phyloP scores from a whole-genome alignment of 2,888 invertebrate genomes.

The Macrosiphum euphorbiae region DNA sequence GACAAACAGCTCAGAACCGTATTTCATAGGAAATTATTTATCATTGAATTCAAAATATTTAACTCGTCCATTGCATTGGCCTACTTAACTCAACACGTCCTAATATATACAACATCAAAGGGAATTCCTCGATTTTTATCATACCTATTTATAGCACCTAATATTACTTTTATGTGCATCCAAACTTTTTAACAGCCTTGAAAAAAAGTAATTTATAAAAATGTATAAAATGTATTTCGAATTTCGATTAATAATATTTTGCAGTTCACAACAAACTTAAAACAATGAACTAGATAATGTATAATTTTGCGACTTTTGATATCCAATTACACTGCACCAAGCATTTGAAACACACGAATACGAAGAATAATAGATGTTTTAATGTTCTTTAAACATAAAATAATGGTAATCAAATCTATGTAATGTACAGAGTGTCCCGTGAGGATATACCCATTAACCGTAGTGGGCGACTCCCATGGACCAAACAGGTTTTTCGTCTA shows the following conservation, averaged over 20 bases:
- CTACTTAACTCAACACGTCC: background rate
- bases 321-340: background rate
- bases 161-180: background rate
- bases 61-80: background rate
- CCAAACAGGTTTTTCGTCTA: too few relatives aligned
- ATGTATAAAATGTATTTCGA: background rate
- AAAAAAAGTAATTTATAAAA: conserved; percentile 5
- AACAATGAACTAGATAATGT: background rate
- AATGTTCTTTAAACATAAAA: background rate
- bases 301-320: background rate
- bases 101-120: background rate
- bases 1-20: background rate
- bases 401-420: background rate
- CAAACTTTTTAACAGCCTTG: background rate
- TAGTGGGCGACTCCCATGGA: too few relatives aligned
- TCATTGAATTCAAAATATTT: background rate
- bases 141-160: background rate
- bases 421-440: background rate
- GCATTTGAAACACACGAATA: background rate
- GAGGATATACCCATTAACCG: too few relatives aligned
- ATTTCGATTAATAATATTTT: background rate
- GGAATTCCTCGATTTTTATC: background rate
- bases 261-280: background rate
- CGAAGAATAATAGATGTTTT: background rate
- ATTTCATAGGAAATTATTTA: background rate